Evolutionary conservation across 2,888 invertebrate species (phyloP).

Genomic region (Platerodrilus igneus): DNA sequence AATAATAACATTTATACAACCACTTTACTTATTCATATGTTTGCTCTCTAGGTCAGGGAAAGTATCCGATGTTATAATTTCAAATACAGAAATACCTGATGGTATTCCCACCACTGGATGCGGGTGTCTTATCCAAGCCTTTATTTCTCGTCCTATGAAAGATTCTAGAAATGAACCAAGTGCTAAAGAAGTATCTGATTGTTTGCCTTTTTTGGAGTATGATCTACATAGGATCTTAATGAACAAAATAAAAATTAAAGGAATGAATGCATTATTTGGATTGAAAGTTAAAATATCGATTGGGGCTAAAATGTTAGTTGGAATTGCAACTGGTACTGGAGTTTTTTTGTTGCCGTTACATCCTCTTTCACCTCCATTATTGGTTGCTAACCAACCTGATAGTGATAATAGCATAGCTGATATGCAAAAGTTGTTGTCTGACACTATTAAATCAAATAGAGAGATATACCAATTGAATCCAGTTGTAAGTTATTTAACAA

Average conservation of each 20-base stretch:
- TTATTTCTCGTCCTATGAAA: conserved; percentile 72
- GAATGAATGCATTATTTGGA: conserved; percentile 92
- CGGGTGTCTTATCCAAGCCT: conserved; percentile 65
- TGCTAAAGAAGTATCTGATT: conserved; percentile 92
- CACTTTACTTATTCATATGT: no score
- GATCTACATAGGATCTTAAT: conserved; percentile 87
- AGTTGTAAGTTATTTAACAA: conserved; percentile 34
- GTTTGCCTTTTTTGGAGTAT: conserved; percentile 92
- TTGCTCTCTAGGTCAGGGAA: conserved; percentile 70
- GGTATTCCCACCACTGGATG: conserved; percentile 68
- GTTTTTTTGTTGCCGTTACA: conserved; percentile 75
- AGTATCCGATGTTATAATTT: conserved; percentile 86
- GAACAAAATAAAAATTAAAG: conserved; percentile 87
- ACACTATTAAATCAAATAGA: conserved; percentile 66
- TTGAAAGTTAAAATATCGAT: conserved; percentile 67
- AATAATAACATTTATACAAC: conserved; percentile 14
- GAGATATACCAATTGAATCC: conserved; percentile 63
- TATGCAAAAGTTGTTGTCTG: conserved; percentile 64
- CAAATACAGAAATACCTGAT: conserved; percentile 82
- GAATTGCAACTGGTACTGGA: conserved; percentile 85
- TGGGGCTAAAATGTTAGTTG: conserved; percentile 83
- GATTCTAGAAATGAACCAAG: conserved; percentile 78
- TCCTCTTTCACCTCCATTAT: conserved; percentile 66
- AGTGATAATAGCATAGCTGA: conserved; percentile 63
- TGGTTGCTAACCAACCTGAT: conserved; percentile 62